Conservation (phyloP, 2,888 invertebrate genomes). For the Tetragnatha montana region DNA sequence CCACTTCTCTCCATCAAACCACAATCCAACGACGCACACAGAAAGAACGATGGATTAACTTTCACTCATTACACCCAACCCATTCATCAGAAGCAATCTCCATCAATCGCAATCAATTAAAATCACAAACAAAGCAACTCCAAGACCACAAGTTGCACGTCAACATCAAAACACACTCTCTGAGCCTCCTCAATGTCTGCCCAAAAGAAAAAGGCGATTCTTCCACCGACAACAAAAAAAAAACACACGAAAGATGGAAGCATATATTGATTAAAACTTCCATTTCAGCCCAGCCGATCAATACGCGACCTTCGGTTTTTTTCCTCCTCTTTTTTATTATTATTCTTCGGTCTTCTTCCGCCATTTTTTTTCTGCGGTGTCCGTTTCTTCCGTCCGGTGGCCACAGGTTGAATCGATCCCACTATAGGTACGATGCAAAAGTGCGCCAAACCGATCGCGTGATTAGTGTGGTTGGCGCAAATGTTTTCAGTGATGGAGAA, state of each 20-base stretch:
- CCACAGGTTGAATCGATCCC: neutral
- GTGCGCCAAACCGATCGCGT: neutral
- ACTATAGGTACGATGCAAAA: slow-evolving; percentile 10
- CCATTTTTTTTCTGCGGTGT: neutral
- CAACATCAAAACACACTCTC: no score
- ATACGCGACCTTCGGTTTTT: slow-evolving; percentile 22
- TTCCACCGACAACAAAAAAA: neutral
- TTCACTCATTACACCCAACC: no score
- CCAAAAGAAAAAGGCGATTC: neutral
- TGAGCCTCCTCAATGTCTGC: no score
- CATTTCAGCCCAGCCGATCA: neutral
- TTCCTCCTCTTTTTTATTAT: slow-evolving; percentile 11
- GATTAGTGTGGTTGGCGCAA: no score
- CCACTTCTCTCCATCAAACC: no score
- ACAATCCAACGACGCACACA: no score
- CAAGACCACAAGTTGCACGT: no score
- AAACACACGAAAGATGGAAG: neutral
- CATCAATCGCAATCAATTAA: neutral
- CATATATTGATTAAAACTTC: neutral
- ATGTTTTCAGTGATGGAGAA: no score
- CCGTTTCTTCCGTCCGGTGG: neutral
- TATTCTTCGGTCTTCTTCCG: slow-evolving; percentile 10
- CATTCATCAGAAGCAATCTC: neutral
- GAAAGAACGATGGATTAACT: no score
- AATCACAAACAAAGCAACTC: neutral